Evolutionary conservation across 1,140 invertebrate genomes (phyloP).

Genomic region (Solen grandis): DNA sequence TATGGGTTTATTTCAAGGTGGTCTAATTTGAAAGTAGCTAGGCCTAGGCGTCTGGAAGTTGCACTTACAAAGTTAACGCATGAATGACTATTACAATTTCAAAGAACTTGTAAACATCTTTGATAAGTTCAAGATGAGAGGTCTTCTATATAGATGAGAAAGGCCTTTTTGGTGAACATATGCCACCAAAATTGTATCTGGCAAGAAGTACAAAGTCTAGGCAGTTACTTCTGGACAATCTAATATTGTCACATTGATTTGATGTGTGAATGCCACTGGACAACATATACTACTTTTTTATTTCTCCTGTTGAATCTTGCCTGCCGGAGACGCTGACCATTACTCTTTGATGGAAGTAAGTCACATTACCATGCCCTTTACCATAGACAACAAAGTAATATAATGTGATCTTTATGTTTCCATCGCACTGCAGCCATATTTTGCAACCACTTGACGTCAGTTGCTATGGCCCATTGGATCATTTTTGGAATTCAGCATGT

Average conservation of each 20-base stretch:
- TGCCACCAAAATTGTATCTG: slow-evolving; percentile 4
- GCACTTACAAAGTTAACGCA: no score
- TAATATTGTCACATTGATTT: not conserved
- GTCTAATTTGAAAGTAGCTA: not conserved
- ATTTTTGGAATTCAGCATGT: not conserved
- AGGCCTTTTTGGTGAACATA: not conserved
- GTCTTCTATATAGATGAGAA: no score
- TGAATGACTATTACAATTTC: no score
- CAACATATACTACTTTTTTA: not conserved
- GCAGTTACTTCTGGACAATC: not conserved
- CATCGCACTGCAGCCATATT: not conserved
- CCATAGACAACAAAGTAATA: not conserved
- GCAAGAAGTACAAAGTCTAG: not conserved
- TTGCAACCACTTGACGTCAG: not conserved
- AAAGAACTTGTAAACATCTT: slow-evolving; percentile 2
- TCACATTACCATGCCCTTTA: not conserved
- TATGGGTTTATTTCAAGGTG: not conserved
- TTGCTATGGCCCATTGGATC: not conserved
- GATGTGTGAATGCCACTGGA: not conserved
- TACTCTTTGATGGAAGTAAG: not conserved
- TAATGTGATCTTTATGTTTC: not conserved
- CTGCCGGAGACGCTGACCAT: not conserved
- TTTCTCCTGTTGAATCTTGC: no score
- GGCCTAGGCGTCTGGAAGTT: no score
- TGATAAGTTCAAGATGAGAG: no score